Conservation (phyloP, 1,140 invertebrate species). For the Neodiprion fabricii region DNA sequence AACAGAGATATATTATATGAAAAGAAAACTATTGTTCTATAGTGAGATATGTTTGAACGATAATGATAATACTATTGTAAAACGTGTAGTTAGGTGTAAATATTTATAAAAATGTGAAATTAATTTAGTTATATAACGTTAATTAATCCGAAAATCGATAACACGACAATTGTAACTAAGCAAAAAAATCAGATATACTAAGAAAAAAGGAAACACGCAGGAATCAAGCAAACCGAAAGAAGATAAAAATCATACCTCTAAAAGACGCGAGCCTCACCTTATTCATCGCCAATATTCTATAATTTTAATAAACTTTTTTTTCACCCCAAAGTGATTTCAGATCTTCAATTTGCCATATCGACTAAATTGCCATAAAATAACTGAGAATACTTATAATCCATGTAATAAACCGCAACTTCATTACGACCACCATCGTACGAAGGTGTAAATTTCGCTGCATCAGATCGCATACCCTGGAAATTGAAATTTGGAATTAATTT, state of each 20-base stretch:
- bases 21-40: slow-evolving; percentile 14
- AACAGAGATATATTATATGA: slow-evolving; percentile 6
- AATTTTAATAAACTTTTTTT: too few species aligned
- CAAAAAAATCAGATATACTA: slow-evolving; percentile 33
- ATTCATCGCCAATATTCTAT: too few species aligned
- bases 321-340: too few species aligned
- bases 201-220: slow-evolving; percentile 29
- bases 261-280: too few species aligned
- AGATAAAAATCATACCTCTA: not conserved
- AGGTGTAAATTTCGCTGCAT: too few species aligned
- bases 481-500: too few species aligned
- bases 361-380: too few species aligned
- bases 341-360: too few species aligned
- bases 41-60: slow-evolving; percentile 34
- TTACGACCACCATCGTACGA: too few species aligned
- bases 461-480: too few species aligned
- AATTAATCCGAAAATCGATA: not conserved
- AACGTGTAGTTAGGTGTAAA: slow-evolving; percentile 42
- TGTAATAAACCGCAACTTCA: too few species aligned
- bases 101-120: slow-evolving; percentile 38
- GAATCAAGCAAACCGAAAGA: not conserved
- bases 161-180: slow-evolving; percentile 19
- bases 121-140: slow-evolving; percentile 37
- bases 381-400: too few species aligned
- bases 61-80: slow-evolving; percentile 28